Percentiles rank a stretch among this genome's conserved stretches.
phyloP scores from a whole-genome alignment of 1,140 invertebrate species.

The Homalodisca vitripennis region DNA sequence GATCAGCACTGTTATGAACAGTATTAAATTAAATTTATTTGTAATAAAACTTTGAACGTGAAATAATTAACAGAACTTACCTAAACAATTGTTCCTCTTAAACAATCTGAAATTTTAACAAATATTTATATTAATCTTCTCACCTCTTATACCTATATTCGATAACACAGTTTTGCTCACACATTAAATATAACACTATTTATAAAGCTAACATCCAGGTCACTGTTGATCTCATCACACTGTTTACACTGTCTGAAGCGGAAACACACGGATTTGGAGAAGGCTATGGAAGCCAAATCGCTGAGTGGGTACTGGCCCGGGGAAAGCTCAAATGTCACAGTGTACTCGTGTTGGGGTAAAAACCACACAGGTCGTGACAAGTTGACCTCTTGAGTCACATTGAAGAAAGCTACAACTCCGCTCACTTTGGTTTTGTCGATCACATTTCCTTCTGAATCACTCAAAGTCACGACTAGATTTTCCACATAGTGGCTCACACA shows the following conservation, averaged over 20 bases:
- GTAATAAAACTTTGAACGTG: too few species aligned
- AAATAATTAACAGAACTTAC: too few species aligned
- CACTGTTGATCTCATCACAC: not conserved
- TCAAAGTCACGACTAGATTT: conserved; percentile 28
- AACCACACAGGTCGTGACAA: conserved; percentile 35
- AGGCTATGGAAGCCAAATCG: conserved; percentile 17
- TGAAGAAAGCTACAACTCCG: conserved; percentile 30
- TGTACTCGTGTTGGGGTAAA: conserved; percentile 29
- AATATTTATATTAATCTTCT: too few species aligned
- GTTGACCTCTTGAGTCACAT: conserved; percentile 28
- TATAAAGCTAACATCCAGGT: conserved; percentile 22
- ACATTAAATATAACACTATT: conserved; percentile 10
- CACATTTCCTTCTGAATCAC: conserved; percentile 33
- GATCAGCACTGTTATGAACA: too few species aligned
- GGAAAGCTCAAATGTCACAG: conserved; percentile 29
- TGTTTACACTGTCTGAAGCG: conserved; percentile 16
- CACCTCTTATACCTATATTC: too few species aligned
- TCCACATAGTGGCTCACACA: conserved; percentile 27
- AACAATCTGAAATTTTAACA: too few species aligned
- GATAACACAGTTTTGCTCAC: not conserved
- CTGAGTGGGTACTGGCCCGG: conserved; percentile 35
- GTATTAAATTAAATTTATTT: too few species aligned
- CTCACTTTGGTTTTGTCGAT: conserved; percentile 27
- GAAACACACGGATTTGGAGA: conserved; percentile 23
- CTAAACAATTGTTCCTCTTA: too few species aligned